Conservation (phyloP, 2,888 invertebrate species). For the Pelosia muscerda region DNA sequence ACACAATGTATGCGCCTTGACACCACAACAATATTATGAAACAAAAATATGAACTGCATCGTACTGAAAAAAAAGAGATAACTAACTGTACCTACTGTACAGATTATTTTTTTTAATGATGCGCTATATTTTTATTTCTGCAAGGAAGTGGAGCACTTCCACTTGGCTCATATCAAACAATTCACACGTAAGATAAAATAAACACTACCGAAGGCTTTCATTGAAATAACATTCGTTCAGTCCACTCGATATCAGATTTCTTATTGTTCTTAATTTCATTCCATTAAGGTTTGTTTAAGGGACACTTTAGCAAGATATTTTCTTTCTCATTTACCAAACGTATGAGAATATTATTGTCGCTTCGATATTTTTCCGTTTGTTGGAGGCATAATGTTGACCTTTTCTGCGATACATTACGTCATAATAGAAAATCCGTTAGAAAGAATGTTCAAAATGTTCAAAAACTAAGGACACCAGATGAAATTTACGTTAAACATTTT, state of each 20-base stretch:
- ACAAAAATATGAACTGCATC: no score
- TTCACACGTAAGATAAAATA: slow-evolving; percentile 73
- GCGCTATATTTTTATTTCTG: no score
- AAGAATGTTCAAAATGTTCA: not conserved
- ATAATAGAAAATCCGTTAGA: not conserved
- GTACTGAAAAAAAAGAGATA: no score
- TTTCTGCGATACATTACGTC: slow-evolving; percentile 8
- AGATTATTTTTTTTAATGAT: no score
- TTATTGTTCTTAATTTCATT: slow-evolving; percentile 79
- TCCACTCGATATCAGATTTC: slow-evolving; percentile 84
- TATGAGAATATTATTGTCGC: slow-evolving; percentile 18
- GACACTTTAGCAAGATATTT: slow-evolving; percentile 64
- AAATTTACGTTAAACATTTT: not conserved
- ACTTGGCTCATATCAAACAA: slow-evolving; percentile 56
- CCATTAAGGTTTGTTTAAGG: slow-evolving; percentile 75
- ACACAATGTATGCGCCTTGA: no score
- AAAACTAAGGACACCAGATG: not conserved
- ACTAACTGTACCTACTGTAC: no score
- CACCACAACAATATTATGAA: no score
- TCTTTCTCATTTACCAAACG: slow-evolving; percentile 50
- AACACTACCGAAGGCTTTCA: slow-evolving; percentile 62
- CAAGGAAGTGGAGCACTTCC: no score
- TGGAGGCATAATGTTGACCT: slow-evolving; percentile 12
- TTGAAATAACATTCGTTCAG: slow-evolving; percentile 78
- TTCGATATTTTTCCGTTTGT: slow-evolving; percentile 13